Evolutionary conservation across 2,113 vertebrate genomes (phyloP).

Genomic region (Antechinus stuartii): DNA sequence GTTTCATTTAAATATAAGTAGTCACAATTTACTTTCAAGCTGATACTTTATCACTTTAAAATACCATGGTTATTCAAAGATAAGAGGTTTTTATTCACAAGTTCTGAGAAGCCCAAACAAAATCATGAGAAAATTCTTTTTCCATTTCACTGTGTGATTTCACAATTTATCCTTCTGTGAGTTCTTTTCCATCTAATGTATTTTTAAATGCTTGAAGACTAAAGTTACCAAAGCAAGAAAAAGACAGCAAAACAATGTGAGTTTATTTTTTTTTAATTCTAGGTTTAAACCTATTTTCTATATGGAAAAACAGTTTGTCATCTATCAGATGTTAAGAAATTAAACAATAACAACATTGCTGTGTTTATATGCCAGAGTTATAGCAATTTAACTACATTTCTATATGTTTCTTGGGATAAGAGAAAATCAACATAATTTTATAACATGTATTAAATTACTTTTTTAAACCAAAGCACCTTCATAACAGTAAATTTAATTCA

Average conservation of each 20-base stretch:
- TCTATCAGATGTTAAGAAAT: slow-evolving; percentile 73
- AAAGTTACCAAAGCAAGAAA: slow-evolving; percentile 67
- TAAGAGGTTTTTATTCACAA: slow-evolving; percentile 62
- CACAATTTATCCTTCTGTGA: slow-evolving; percentile 22
- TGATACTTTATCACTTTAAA: slow-evolving; percentile 59
- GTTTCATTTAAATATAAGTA: slow-evolving; percentile 23
- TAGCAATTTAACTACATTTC: slow-evolving; percentile 69
- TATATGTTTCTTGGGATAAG: slow-evolving; percentile 74
- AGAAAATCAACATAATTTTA: slow-evolving; percentile 64
- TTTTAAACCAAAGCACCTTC: slow-evolving; percentile 30
- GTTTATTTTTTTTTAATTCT: slow-evolving; percentile 55
- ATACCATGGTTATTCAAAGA: slow-evolving; percentile 38
- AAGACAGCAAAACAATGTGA: slow-evolving; percentile 28
- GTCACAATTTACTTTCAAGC: slow-evolving; percentile 3
- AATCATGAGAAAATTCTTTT: slow-evolving; percentile 11
- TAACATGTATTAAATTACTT: slow-evolving; percentile 59
- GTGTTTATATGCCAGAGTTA: slow-evolving; percentile 71
- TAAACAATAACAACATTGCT: slow-evolving; percentile 64
- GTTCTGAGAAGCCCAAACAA: not conserved
- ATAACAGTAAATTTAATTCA: slow-evolving; percentile 51
- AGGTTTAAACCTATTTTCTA: slow-evolving; percentile 67
- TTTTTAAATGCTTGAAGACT: slow-evolving; percentile 61
- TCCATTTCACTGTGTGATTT: slow-evolving; percentile 49
- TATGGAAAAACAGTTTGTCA: slow-evolving; percentile 57
- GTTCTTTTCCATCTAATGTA: slow-evolving; percentile 50